A percentile compares a stretch with the other conserved stretches of the same genome.
phyloP scores from a whole-genome alignment of 2,888 invertebrate genomes.

The Lepidonotus clava region DNA sequence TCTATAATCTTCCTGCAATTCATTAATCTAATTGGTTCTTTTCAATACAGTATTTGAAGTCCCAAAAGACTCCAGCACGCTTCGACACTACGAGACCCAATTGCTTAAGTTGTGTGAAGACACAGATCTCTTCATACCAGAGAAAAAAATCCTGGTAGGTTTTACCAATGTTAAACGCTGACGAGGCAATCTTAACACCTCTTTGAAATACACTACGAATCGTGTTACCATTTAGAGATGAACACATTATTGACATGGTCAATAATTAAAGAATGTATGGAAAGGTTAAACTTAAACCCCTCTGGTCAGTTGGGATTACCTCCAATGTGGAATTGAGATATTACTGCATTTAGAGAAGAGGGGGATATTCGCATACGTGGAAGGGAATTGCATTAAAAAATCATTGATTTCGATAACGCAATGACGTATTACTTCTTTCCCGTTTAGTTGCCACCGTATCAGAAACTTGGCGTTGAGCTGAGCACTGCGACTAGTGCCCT shows the following conservation, averaged over 20 bases:
- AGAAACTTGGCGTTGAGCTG: slow-evolving; percentile 60
- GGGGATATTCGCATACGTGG: background rate
- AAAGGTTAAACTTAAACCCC: no score
- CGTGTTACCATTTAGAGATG: no score
- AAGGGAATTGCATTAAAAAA: no score
- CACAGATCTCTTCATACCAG: slow-evolving; percentile 59
- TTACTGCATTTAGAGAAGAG: background rate
- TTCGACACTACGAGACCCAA: slow-evolving; percentile 42
- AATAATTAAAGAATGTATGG: no score
- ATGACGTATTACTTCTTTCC: no score
- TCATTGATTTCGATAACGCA: no score
- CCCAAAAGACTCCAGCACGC: background rate
- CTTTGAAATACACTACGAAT: no score
- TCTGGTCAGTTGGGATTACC: no score
- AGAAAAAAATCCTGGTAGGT: slow-evolving; percentile 56
- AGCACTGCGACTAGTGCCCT: slow-evolving; percentile 47
- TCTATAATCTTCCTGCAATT: background rate
- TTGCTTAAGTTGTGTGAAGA: slow-evolving; percentile 56
- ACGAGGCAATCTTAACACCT: no score
- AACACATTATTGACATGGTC: no score
- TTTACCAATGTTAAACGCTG: background rate
- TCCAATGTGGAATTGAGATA: background rate
- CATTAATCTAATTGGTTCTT: background rate
- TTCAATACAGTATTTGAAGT: slow-evolving; percentile 28
- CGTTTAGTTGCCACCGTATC: slow-evolving; percentile 58